Conservation (phyloP, 1,140 invertebrate genomes). For the Drosophila persimilis region DNA sequence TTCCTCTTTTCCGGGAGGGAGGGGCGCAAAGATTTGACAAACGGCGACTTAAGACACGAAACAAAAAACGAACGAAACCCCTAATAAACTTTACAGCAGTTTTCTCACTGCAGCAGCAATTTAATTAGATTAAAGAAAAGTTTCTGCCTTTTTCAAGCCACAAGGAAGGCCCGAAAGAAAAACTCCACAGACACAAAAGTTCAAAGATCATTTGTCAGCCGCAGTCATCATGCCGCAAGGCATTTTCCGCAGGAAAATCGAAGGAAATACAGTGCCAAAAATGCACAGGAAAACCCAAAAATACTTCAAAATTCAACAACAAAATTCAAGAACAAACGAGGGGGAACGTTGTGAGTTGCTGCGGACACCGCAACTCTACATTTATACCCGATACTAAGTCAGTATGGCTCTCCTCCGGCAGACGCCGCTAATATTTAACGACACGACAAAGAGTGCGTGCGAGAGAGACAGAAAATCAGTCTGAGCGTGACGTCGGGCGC, state of each 20-base stretch:
- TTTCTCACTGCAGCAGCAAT: slow-evolving; percentile 45
- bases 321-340: background rate
- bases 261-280: slow-evolving; percentile 14
- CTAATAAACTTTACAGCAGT: slow-evolving; percentile 53
- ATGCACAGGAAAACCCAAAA: background rate
- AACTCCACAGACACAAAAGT: slow-evolving; percentile 47
- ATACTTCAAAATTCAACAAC: slow-evolving; percentile 10
- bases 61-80: slow-evolving; percentile 27
- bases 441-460: too few species aligned
- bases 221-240: slow-evolving; percentile 39
- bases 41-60: slow-evolving; percentile 4
- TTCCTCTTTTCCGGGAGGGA: too few species aligned
- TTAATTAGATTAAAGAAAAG: slow-evolving; percentile 63
- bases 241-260: slow-evolving; percentile 22
- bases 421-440: too few species aligned
- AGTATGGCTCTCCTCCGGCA: too few species aligned
- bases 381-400: too few species aligned
- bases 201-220: slow-evolving; percentile 61
- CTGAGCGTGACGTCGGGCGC: too few species aligned
- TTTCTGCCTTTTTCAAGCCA: slow-evolving; percentile 21
- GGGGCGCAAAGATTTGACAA: slow-evolving; percentile 32
- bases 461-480: too few species aligned
- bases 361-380: too few species aligned
- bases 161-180: slow-evolving; percentile 23
- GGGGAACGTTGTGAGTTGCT: too few species aligned